Evolutionary conservation across 2,113 vertebrate genomes (phyloP).

Genomic region (Girardinichthys multiradiatus): DNA sequence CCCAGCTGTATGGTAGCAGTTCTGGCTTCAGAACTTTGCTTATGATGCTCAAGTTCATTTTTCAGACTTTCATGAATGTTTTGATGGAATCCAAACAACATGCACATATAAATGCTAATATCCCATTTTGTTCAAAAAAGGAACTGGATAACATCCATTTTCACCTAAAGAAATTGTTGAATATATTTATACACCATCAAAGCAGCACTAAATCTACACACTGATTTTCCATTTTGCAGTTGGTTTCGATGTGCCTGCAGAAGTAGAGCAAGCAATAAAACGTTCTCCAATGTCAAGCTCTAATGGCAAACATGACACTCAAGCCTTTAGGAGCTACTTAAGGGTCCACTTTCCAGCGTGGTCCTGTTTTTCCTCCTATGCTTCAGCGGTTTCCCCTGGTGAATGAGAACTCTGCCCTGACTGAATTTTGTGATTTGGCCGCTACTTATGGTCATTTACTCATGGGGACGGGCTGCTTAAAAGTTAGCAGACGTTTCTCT

Average conservation of each 20-base stretch:
- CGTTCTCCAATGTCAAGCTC: constrained; percentile 53
- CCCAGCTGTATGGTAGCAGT: too few species aligned
- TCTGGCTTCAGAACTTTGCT: too few species aligned
- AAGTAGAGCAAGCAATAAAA: constrained; percentile 13
- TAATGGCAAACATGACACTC: constrained; percentile 57
- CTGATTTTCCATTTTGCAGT: background rate
- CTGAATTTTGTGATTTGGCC: constrained; percentile 24
- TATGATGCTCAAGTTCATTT: background rate
- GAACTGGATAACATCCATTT: background rate
- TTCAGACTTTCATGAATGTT: background rate
- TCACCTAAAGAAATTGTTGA: background rate
- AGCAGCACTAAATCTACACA: background rate
- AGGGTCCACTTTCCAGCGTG: constrained; percentile 36
- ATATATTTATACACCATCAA: background rate
- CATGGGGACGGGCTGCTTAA: constrained; percentile 65
- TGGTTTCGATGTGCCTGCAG: constrained; percentile 12
- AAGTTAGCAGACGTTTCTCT: constrained; percentile 62
- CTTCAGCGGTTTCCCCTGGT: constrained; percentile 33
- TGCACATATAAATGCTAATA: background rate
- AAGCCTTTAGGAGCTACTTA: constrained; percentile 44
- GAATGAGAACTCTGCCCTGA: constrained; percentile 23
- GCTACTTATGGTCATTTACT: constrained; percentile 48
- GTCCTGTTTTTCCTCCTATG: constrained; percentile 28
- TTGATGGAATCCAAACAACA: background rate
- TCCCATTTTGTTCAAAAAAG: background rate